Evolutionary conservation across 2,797 vertebrate genomes (phyloP).

Genomic region (Arctocebus calabarensis): DNA sequence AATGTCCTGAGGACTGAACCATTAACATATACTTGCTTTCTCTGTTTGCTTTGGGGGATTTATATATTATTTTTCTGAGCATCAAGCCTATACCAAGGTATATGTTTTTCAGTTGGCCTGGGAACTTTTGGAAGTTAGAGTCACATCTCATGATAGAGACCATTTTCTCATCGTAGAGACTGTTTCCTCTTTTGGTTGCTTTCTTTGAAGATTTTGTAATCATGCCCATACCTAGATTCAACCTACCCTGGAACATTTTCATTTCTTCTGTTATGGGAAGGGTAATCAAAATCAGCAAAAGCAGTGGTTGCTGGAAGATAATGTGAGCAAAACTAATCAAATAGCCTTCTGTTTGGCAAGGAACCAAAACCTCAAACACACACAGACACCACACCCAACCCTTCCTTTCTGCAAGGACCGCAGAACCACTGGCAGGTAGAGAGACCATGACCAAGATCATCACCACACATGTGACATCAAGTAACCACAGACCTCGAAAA

Average conservation of each 20-base stretch:
- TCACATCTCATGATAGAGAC: not conserved
- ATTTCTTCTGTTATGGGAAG: not conserved
- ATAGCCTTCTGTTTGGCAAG: not conserved
- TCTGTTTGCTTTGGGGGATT: not conserved
- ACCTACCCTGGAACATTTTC: not conserved
- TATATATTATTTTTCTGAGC: not conserved
- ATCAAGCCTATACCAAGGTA: not conserved
- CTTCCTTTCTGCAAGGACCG: not conserved
- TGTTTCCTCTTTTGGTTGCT: not conserved
- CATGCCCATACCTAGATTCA: not conserved
- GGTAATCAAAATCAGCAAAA: not conserved
- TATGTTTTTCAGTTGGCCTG: not conserved
- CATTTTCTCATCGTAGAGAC: not conserved
- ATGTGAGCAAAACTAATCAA: not conserved
- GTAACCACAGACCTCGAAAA: constrained; percentile 31
- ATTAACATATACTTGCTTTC: not conserved
- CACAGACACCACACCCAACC: not conserved
- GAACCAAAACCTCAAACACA: not conserved
- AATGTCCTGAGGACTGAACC: not conserved
- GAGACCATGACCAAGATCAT: not conserved
- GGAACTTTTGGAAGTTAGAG: not conserved
- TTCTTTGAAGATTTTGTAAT: not conserved
- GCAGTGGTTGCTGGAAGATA: not conserved
- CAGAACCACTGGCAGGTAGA: not conserved
- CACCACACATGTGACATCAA: not conserved